Conservation (phyloP, 2,113 vertebrate genomes). For the Rhombomys opimus region DNA sequence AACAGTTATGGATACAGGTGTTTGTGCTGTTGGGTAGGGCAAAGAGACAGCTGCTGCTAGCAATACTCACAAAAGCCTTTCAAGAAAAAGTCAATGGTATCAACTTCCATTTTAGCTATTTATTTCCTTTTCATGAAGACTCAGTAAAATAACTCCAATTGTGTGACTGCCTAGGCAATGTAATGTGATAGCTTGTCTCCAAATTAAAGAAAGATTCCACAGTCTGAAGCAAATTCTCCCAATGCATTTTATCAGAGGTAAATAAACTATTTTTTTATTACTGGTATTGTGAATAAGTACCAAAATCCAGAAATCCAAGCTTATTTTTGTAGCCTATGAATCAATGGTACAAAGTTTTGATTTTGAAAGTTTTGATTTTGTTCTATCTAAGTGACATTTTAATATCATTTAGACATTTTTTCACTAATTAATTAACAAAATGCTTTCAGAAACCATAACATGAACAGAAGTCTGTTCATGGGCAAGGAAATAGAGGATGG, state of each 20-base stretch:
- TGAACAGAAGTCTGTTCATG: not conserved
- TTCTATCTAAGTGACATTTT: not conserved
- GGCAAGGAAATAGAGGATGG: not conserved
- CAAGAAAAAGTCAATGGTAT: slow-evolving; percentile 20
- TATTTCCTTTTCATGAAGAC: not conserved
- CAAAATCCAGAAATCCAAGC: not conserved
- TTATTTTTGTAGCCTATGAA: not conserved
- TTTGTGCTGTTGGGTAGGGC: not conserved
- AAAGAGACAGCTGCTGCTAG: not conserved
- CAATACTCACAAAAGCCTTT: not conserved
- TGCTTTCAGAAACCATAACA: not conserved
- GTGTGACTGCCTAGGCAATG: not conserved
- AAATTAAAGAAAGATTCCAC: slow-evolving; percentile 4
- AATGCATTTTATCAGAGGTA: not conserved
- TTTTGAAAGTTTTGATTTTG: not conserved
- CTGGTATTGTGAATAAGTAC: not conserved
- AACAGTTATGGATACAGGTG: not conserved
- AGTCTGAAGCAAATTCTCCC: not conserved
- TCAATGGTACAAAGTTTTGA: not conserved
- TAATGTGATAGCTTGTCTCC: not conserved
- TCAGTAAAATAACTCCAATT: not conserved
- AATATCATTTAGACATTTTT: not conserved
- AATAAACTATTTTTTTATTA: not conserved
- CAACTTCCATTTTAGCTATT: not conserved
- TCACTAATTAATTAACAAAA: not conserved